Conservation (phyloP, 2,113 vertebrate species). For the Isichthys henryi region DNA sequence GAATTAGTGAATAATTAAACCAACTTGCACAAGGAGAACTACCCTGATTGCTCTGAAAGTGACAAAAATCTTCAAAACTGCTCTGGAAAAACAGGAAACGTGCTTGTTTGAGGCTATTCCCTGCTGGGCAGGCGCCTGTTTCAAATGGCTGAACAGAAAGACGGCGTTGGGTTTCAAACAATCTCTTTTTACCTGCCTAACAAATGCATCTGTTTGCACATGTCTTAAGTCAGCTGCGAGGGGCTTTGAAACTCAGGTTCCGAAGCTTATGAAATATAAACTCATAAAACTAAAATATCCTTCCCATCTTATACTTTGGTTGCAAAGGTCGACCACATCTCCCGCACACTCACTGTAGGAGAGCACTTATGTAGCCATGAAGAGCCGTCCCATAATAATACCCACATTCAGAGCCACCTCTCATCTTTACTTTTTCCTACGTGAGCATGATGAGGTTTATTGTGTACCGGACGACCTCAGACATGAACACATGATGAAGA, state of each 20-base stretch:
- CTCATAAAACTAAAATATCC: not conserved
- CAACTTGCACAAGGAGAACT: not conserved
- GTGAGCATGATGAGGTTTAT: not conserved
- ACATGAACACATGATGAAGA: not conserved
- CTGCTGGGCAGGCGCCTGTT: not conserved
- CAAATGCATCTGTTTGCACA: slow-evolving; percentile 18
- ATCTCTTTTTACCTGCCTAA: slow-evolving; percentile 23
- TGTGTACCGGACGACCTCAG: not conserved
- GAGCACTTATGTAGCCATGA: not conserved
- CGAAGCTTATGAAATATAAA: not conserved
- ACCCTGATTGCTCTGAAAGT: not conserved
- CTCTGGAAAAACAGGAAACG: not conserved
- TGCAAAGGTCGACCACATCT: not conserved
- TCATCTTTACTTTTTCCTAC: not conserved
- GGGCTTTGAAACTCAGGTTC: not conserved
- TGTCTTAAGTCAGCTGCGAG: not conserved
- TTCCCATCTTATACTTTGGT: not conserved
- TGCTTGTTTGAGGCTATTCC: not conserved
- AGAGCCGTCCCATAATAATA: not conserved
- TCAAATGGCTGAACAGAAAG: not conserved
- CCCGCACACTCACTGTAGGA: not conserved
- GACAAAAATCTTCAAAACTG: not conserved
- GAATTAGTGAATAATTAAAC: not conserved
- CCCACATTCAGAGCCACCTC: not conserved
- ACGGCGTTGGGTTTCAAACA: slow-evolving; percentile 5